Percentiles rank a stretch among this genome's conserved stretches.
phyloP scores from a whole-genome alignment of 1,140 invertebrate genomes.

The Ladona fulva region DNA sequence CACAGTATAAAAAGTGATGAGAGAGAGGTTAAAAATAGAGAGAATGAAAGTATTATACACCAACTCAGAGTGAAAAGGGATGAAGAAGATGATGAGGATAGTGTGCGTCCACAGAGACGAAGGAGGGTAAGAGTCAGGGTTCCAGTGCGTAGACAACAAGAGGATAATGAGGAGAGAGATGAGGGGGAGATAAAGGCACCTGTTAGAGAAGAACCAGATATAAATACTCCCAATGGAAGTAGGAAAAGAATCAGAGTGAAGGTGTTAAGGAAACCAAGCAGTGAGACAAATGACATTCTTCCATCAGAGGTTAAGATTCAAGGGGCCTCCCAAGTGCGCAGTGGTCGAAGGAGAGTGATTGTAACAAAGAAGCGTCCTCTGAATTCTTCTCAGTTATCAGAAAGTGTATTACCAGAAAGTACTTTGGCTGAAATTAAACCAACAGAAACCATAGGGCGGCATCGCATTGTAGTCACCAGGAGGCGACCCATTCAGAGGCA shows the following conservation, averaged over 20 bases:
- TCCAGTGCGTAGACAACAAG: slow-evolving; percentile 21
- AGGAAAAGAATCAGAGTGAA: neutral
- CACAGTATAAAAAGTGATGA: no score
- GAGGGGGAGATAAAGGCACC: neutral
- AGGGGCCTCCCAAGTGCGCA: neutral
- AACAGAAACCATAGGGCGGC: slow-evolving; percentile 22
- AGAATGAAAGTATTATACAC: no score
- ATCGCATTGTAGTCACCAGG: slow-evolving; percentile 35
- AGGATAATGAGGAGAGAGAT: slow-evolving; percentile 20
- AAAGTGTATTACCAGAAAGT: neutral
- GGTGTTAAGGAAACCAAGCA: neutral
- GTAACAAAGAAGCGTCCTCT: slow-evolving; percentile 24
- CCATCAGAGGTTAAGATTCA: neutral
- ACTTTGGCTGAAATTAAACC: slow-evolving; percentile 17
- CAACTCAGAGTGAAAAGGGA: no score
- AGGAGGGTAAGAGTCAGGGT: slow-evolving; percentile 26
- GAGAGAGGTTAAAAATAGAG: no score
- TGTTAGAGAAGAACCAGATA: neutral
- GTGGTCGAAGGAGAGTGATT: slow-evolving; percentile 23
- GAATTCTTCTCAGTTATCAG: slow-evolving; percentile 18
- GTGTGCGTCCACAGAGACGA: slow-evolving; percentile 13
- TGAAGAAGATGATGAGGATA: no score
- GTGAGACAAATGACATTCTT: neutral
- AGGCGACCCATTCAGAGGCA: slow-evolving; percentile 27
- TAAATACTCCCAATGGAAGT: neutral